A percentile compares a stretch with the other conserved stretches of the same genome.
Evolutionary conservation across 2,113 vertebrate species (phyloP).

Genomic region (Petrocephalus microphthalmus): DNA sequence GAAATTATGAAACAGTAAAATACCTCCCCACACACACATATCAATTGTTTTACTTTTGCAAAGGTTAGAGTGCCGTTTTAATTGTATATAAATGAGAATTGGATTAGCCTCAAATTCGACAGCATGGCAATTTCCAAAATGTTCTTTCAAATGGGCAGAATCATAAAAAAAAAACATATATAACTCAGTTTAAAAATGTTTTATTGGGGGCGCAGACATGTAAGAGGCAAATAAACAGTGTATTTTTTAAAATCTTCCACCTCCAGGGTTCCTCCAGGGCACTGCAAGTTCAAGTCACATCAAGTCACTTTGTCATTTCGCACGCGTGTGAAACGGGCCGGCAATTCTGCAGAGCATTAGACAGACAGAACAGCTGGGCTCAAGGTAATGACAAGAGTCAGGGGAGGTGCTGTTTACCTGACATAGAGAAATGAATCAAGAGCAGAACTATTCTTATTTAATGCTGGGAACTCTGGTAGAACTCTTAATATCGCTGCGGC

Average conservation of each 20-base stretch:
- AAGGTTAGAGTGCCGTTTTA: background rate
- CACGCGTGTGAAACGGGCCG: background rate
- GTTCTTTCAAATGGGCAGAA: background rate
- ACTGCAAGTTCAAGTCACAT: background rate
- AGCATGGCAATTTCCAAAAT: background rate
- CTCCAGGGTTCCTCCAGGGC: background rate
- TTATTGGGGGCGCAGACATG: background rate
- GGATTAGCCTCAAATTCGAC: background rate
- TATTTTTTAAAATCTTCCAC: background rate
- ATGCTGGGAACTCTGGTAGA: background rate
- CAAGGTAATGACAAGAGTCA: background rate
- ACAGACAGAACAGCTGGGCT: background rate
- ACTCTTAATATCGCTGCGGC: background rate
- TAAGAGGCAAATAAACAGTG: background rate
- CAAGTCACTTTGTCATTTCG: background rate
- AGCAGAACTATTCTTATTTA: background rate
- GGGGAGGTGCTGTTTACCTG: background rate
- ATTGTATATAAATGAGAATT: background rate
- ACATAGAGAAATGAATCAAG: background rate
- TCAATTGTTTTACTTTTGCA: background rate
- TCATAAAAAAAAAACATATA: background rate
- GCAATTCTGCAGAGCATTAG: background rate
- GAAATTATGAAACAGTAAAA: background rate
- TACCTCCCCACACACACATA: background rate
- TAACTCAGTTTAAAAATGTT: background rate